Evolutionary conservation across 2,113 vertebrate species (phyloP), one percentile per base, ranked within the genome.

Genomic region (Alces alces): DNA sequence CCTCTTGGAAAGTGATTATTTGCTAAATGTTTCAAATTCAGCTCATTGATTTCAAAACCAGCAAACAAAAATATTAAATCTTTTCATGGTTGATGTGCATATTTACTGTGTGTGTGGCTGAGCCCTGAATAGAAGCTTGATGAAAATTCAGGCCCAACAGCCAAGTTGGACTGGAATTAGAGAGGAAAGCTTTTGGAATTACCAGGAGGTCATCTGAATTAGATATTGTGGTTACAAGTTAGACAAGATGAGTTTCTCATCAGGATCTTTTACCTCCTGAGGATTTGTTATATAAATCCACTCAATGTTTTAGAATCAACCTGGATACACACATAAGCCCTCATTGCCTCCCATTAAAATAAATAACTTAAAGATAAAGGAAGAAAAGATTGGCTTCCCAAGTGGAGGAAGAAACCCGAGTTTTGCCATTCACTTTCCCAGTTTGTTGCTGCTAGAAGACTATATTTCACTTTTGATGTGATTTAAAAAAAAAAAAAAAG

Each of bases 291-390:
- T 52, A 58, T 33, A 85, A 52, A 93, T 92, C 47, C 83, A 3
- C 3, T 95, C 55, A 57, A 2, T 92, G 94, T 96, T 98, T 97
- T 79, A 95, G 61, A 97, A 78, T 97, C 58, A 84, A 91, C 30
- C n/a, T 96, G 73, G 11, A 60, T 50, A 43, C 30, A 73, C 92
- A 54, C 52, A 70, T 30, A 89, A 36, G 17, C 30, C 45, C 23
- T 87, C 39, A 54, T 23, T 85, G 27, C 73, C 15, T 93, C 47
- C 23, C 43, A 7, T 92, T 70, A 50, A 92, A 82, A 80, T n/a
- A 43, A 47, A 61, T 33, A 47, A 54, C 33, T 19, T 52, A 30
- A 54, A 58, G 76, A 39, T 30, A 58, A 79, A 39, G 21, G 19
- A 60, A 79, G 27, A 30, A 47, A 96, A 93, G 28, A 78, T 43